Evolutionary conservation across 2,113 vertebrate genomes (phyloP).

Genomic region (Gracilinanus agilis): DNA sequence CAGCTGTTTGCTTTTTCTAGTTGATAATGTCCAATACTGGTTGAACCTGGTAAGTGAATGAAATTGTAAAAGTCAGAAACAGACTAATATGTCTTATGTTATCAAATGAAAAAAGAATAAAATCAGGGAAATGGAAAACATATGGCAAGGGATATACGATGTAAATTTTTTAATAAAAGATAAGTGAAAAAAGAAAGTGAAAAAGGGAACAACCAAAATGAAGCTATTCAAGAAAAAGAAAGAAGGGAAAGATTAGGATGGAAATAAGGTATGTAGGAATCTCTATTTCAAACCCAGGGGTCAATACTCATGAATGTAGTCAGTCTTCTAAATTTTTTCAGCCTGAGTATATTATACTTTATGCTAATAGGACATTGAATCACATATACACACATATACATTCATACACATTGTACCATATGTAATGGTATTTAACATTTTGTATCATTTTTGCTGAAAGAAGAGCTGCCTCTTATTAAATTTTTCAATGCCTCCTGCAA

Average conservation of each 20-base stretch:
- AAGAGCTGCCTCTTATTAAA: background rate
- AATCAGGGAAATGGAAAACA: slow-evolving; percentile 14
- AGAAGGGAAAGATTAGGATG: background rate
- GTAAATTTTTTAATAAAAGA: slow-evolving; percentile 18
- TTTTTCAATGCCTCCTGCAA: background rate
- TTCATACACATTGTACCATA: background rate
- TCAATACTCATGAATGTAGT: background rate
- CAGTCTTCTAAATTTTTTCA: background rate
- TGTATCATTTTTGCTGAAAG: background rate
- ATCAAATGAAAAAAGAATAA: slow-evolving; percentile 28
- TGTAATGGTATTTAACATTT: background rate
- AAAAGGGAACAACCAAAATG: background rate
- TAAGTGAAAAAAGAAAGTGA: slow-evolving; percentile 25
- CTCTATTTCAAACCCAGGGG: background rate
- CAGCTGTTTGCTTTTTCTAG: background rate
- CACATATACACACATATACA: background rate
- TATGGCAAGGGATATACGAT: background rate
- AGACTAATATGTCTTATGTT: background rate
- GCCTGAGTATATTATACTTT: background rate
- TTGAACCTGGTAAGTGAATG: background rate
- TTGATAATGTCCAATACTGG: background rate
- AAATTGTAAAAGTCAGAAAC: background rate
- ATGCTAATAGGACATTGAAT: background rate
- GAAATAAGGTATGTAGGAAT: background rate
- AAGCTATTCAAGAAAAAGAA: background rate